Evolutionary conservation across 2,113 vertebrate species (phyloP).

Genomic region (Neomonachus schauinslandi): DNA sequence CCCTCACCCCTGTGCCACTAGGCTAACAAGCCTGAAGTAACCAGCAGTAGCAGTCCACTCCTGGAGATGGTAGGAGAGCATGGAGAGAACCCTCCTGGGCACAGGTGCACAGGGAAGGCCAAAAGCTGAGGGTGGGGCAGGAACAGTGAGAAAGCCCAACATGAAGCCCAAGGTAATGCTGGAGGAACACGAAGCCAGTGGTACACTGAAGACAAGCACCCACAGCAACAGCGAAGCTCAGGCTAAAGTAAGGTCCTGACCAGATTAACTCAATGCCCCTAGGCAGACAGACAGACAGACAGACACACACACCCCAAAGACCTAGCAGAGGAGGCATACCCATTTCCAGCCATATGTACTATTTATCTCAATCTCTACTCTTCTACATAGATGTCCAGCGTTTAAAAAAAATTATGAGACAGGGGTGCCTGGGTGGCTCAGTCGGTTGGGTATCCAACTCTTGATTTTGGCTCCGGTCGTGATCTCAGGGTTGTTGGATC

Average conservation of each 20-base stretch:
- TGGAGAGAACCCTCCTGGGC: too few species aligned
- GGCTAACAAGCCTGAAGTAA: too few species aligned
- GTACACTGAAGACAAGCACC: neutral
- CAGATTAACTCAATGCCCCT: neutral
- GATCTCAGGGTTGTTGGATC: too few species aligned
- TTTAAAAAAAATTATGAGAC: neutral
- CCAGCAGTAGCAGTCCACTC: accelerated
- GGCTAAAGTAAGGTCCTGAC: neutral
- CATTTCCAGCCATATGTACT: too few species aligned
- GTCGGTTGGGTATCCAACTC: neutral
- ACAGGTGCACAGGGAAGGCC: neutral
- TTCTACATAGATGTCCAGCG: neutral
- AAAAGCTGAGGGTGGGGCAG: neutral
- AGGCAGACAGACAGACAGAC: too few species aligned
- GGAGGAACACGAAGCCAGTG: accelerated
- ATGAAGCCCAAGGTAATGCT: too few species aligned
- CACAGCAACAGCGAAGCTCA: neutral
- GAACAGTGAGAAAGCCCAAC: neutral
- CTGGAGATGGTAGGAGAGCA: neutral
- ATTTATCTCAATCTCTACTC: neutral
- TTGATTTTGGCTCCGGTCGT: too few species aligned
- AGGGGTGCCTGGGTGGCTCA: neutral
- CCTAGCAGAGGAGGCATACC: too few species aligned
- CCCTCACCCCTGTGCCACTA: neutral
- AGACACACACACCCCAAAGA: accelerated